phyloP scores from a whole-genome alignment of 1,140 invertebrate genomes.

The Drosophila watanabei region DNA sequence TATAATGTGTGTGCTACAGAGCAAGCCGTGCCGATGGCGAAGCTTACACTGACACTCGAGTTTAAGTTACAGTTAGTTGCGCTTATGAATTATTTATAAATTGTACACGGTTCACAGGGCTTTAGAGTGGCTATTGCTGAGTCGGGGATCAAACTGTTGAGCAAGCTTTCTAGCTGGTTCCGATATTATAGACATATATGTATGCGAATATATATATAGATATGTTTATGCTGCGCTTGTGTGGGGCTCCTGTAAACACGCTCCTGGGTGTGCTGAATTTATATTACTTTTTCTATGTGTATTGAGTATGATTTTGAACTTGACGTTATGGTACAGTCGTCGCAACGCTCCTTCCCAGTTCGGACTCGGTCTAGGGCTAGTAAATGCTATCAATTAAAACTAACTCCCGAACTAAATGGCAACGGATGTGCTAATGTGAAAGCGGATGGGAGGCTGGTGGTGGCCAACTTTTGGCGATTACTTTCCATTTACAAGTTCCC shows the following conservation, averaged over 20 bases:
- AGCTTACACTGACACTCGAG: conserved; percentile 40
- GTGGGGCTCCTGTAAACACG: conserved; percentile 2
- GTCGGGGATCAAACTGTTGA: conserved; percentile 48
- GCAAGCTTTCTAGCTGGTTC: conserved; percentile 35
- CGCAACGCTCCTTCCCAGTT: conserved; percentile 14
- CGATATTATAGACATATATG: conserved; percentile 48
- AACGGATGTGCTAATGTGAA: conserved; percentile 37
- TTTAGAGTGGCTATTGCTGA: conserved; percentile 39
- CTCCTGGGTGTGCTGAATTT: conserved; percentile 26
- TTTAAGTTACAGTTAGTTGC: conserved; percentile 17
- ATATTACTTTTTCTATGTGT: conserved; percentile 1
- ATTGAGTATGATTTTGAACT: conserved; percentile 17
- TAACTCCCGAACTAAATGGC: conserved; percentile 60
- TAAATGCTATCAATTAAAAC: conserved; percentile 49
- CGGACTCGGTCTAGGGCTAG: conserved; percentile 28
- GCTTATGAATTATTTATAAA: conserved; percentile 59
- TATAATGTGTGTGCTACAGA: conserved; percentile 27
- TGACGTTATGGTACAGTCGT: conserved; percentile 49
- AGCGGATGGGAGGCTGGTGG: conserved; percentile 21
- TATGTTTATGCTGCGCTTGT: conserved; percentile 43
- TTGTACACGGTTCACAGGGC: conserved; percentile 47
- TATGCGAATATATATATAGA: conserved; percentile 59
- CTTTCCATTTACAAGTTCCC: conserved; percentile 42
- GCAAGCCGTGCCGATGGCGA: conserved; percentile 27
- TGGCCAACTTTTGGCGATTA: conserved; percentile 47